Base-by-base conservation (phyloP, 2,113 vertebrate genomes). In the Muntiacus reevesi region DNA sequence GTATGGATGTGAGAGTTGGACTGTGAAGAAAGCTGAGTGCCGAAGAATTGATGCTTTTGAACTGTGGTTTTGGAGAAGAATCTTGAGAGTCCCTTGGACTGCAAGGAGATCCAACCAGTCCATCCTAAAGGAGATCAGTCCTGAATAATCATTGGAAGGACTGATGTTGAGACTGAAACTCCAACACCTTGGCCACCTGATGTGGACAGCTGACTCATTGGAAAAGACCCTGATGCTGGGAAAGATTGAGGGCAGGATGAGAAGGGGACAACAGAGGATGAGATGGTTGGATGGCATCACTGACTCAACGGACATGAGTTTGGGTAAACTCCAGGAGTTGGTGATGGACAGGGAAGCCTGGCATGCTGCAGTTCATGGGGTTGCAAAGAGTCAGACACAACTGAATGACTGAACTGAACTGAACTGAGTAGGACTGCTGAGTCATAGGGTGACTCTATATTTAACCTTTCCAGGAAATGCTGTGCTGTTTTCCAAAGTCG, bases 331-430 rank as follows among this genome's bases (percentile, higher is more conserved):
- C 64, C 33, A 33, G 19, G 17, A 67, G 16, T 5, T 36, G 8
- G 33, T 67, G n/a, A 71, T 23, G 17, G 17, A 36, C 19, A 36
- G n/a, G 57, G 19, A 71, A 9, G n/a, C 64, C n/a, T 36, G 64
- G 9, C 19, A 9, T 12, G 64, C 19, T 71, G 19, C 17, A 17
- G 17, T 71, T 71, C 64, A 23, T 71, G n/a, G 10, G 19, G 9
- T 71, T 2, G 0, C 64, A 36, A 71, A 71, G n/a, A 36, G n/a
- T 36, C 0, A 0, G n/a, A 36, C 64, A 21, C 0, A 9, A 71
- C 64, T 71, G 64, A 71, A n/a, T 3, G 4, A 71, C 17, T 36
- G n/a, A 21, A 71, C 2, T 67, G 33, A 57, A 21, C 8, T 67
- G 64, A 19, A n/a, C 95, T 86, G 74, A 36, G 23, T 64, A 19